Base-by-base conservation (phyloP, 92 coral and sea anemone species). In the Siderastrea radians region DNA sequence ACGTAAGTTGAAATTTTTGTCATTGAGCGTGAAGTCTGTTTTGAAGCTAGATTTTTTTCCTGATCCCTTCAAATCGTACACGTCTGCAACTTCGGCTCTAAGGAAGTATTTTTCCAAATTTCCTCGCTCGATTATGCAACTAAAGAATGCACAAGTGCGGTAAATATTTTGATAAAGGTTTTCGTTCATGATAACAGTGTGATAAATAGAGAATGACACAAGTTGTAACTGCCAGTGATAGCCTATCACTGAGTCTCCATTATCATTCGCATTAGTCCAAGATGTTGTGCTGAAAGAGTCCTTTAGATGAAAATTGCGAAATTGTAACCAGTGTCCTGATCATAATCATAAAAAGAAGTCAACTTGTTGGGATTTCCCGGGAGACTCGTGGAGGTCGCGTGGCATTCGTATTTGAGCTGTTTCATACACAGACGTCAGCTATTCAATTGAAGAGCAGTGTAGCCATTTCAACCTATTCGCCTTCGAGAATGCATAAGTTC, bases 121-220 rank as follows among this genome's bases (percentile, higher is more conserved):
- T 11, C 45, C 45, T 44, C 16, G 26, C 70, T 19, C 6, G 38
- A 5, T 65, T 65, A 2, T 4, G 11, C 12, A 17, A 17, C 6
- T 65, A 12, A 19, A 1, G n/a, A 13, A 12, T 38, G 55, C 44
- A 14, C 12, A 59, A 60, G 77, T 71, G 49, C 70, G 59, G 14
- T 71, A 19, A 46, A 82, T 58, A 82, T 70, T 82, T 82, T 15
- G 1, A 26, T 47, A 62, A 57, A 57, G 66, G 86, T 46, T 71
- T 44, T 58, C 68, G 10, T 1, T 43, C 14, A 26, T 47, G 70
- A 82, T 82, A 82, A 82, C 77, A 46, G 16, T 7, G 57, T 19
- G 64, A 74, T 53, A 74, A 52, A 74, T 53, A 38, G 12, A 4
- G 38, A 15, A 14, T 51, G 26, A 58, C 11, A 12, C 52, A 6